These are phyloP conservation scores for Marisa cornuarietis DNA, from an alignment of 1,140 invertebrate genomes.

Conservation along the genomic window DNA sequence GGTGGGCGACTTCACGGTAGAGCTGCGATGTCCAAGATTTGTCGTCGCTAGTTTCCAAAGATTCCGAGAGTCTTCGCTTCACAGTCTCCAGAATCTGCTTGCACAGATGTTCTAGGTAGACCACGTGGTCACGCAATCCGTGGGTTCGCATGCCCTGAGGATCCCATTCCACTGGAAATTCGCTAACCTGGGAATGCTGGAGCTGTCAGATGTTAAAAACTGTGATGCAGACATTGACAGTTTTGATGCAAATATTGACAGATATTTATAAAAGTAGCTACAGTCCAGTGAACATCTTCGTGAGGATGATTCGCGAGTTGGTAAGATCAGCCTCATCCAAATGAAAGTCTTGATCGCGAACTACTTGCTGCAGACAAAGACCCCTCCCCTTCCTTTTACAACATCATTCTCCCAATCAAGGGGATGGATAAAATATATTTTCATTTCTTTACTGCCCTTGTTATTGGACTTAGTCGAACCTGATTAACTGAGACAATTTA, in stretches of 20 bases:
- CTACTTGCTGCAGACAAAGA: too few relatives aligned
- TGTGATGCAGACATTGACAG: neutral
- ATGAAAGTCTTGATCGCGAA: too few relatives aligned
- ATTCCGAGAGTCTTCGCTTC: constrained; percentile 62
- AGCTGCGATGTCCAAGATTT: constrained; percentile 55
- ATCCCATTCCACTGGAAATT: constrained; percentile 73
- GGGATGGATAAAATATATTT: too few relatives aligned
- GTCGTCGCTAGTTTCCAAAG: constrained; percentile 72
- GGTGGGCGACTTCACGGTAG: constrained; percentile 72
- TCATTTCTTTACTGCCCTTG: too few relatives aligned
- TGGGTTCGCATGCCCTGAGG: constrained; percentile 68
- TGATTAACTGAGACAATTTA: too few relatives aligned
- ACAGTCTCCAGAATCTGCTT: constrained; percentile 43
- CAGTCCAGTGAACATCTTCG: too few relatives aligned
- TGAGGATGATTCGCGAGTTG: too few relatives aligned
- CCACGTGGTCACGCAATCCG: constrained; percentile 70
- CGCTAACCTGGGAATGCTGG: constrained; percentile 72
- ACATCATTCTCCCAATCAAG: too few relatives aligned
- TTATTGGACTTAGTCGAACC: too few relatives aligned
- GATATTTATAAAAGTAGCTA: neutral
- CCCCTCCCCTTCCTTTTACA: too few relatives aligned
- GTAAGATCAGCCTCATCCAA: too few relatives aligned
- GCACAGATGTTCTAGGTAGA: constrained; percentile 73
- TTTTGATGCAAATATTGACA: neutral
- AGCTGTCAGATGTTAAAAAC: constrained; percentile 37